Evolutionary conservation across 23 tunicate species (phyloP).

Genomic region (Oikopleura albicans): DNA sequence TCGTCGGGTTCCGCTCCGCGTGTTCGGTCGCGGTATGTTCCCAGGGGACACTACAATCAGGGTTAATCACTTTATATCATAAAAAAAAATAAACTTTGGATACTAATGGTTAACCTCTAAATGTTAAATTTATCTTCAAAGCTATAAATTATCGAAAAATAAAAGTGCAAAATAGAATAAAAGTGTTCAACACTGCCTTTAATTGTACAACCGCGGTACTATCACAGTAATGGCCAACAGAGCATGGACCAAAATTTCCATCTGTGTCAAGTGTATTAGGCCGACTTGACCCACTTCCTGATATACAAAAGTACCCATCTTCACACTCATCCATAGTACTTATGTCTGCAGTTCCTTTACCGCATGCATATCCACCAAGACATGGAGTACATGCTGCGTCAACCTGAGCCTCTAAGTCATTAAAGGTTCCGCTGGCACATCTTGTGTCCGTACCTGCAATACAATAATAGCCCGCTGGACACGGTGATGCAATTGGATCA

Average conservation of each 20-base stretch:
- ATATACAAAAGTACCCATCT: background rate
- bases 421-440: background rate
- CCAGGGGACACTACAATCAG: constrained; percentile 48
- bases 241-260: background rate
- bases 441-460: background rate
- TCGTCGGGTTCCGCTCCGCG: constrained; percentile 18
- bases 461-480: background rate
- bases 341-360: background rate
- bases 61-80: too few relatives aligned
- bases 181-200: too few relatives aligned
- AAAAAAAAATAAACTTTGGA: too few relatives aligned
- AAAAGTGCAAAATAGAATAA: too few relatives aligned
- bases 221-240: background rate
- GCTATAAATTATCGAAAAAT: too few relatives aligned
- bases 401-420: background rate
- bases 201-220: background rate
- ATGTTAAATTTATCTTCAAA: too few relatives aligned
- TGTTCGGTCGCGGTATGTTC: constrained; percentile 38
- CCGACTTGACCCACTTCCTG: background rate
- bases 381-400: background rate
- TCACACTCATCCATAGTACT: background rate
- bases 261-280: background rate
- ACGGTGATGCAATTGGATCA: background rate
- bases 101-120: too few relatives aligned
- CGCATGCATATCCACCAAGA: background rate